A percentile compares a stretch with the other conserved stretches of the same genome.
phyloP scores from a whole-genome alignment of 2,113 vertebrate species.

The Herpailurus yagouaroundi region DNA sequence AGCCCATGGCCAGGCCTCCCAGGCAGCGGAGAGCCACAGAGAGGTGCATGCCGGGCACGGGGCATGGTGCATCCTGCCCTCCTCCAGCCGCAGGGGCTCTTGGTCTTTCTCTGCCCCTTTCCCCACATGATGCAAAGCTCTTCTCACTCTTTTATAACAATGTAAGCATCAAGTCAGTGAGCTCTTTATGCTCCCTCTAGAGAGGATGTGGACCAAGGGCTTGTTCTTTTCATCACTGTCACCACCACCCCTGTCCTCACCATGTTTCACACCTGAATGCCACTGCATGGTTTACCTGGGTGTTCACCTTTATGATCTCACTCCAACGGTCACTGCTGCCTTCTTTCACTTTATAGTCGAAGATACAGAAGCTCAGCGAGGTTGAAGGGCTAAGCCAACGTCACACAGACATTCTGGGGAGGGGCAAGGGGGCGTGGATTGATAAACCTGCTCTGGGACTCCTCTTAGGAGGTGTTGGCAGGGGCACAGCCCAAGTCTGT shows the following conservation, averaged over 20 bases:
- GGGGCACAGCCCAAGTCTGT: neutral
- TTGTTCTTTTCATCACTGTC: neutral
- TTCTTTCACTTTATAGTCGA: neutral
- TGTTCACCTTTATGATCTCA: neutral
- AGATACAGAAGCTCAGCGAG: neutral
- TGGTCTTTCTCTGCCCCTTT: neutral
- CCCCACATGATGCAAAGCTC: neutral
- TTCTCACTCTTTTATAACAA: neutral
- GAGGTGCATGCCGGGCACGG: neutral
- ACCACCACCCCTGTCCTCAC: neutral
- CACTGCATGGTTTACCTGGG: neutral
- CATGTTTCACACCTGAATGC: neutral
- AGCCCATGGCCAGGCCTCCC: neutral
- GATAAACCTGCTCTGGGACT: neutral
- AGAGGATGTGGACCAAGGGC: neutral
- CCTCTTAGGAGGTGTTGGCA: neutral
- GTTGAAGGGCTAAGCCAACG: neutral
- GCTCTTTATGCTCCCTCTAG: neutral
- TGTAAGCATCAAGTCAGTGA: neutral
- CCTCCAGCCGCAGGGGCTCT: accelerated
- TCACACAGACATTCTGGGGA: neutral
- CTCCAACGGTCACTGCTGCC: neutral
- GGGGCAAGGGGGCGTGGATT: no score
- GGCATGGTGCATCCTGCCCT: accelerated
- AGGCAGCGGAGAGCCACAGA: neutral